Evolutionary conservation across 2,113 vertebrate species (phyloP), one percentile per base, ranked within the genome.

Genomic region (Martes martes): DNA sequence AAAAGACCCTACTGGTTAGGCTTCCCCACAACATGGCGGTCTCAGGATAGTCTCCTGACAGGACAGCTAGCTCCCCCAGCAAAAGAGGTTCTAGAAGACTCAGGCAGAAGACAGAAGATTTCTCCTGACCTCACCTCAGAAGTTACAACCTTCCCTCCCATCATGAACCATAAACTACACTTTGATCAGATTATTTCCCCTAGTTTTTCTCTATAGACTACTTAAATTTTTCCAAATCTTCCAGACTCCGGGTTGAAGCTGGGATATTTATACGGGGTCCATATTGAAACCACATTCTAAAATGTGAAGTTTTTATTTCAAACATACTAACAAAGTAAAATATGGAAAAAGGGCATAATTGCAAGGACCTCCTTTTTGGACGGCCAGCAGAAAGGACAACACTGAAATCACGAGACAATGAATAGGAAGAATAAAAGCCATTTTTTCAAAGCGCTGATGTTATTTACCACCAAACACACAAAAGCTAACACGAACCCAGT

Each of bases 361-460:
- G 7, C 6, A 50, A 21, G 86, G 42, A 69, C 16, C 36, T 55
- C 57, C n/a, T 74, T 55, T 36, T 94, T 52, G 18, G 57, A 76
- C 95, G n/a, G 52, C 39, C 0, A 45, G 61, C n/a, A 85, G 23
- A 92, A 91, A 94, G 94, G 52, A 19, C 61, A 97, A 78, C 3
- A 1, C 7, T 33, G 19, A 92, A 96, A 82, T 84, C 74, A 78
- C 45, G 26, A 83, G 36, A 84, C 52, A 57, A 76, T 39, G 57
- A 73, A 80, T 42, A 85, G n/a, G 57, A 59, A 65, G 96, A 81
- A 65, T 6, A 89, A 45, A 67, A 89, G 39, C 28, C 19, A 14
- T 91, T 95, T 83, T 83, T 79, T 97, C 59, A 89, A 92, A 96
- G 96, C 23, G 52, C 78, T 7, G 11, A 11, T 69, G 39, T 78